phyloP scores from a whole-genome alignment of 2,113 vertebrate genomes.

The Hyaena hyaena region DNA sequence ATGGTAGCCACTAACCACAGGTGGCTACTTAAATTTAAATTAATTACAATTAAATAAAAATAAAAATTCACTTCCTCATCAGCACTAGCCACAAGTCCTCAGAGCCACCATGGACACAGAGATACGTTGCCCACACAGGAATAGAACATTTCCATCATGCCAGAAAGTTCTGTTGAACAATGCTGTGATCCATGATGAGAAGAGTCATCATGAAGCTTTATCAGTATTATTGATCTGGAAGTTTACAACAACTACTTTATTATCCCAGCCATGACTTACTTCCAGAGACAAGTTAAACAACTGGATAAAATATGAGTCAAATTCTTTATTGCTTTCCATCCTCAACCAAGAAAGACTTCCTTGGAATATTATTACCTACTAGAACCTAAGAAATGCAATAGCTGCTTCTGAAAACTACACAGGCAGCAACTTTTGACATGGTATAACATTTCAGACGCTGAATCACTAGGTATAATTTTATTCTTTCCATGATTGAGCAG shows the following conservation, averaged over 20 bases:
- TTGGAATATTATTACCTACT: constrained; percentile 25
- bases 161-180: neutral
- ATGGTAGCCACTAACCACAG: neutral
- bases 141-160: neutral
- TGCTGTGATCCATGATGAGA: neutral
- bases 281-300: neutral
- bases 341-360: neutral
- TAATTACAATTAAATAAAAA: constrained; percentile 39
- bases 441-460: constrained; percentile 50
- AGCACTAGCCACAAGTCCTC: neutral
- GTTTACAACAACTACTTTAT: constrained; percentile 5
- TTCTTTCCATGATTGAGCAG: constrained; percentile 15
- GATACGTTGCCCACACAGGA: neutral
- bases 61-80: constrained; percentile 5
- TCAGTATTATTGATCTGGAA: neutral
- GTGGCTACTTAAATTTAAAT: constrained; percentile 16
- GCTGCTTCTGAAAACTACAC: constrained; percentile 31
- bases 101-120: neutral
- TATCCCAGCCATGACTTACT: neutral
- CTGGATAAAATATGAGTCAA: neutral
- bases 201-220: neutral
- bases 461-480: constrained; percentile 37
- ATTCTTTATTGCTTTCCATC: neutral
- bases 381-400: neutral
- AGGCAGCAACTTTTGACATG: constrained; percentile 1